Base-by-base conservation (phyloP, 2,113 vertebrate genomes). In the Poeciliopsis prolifica region DNA sequence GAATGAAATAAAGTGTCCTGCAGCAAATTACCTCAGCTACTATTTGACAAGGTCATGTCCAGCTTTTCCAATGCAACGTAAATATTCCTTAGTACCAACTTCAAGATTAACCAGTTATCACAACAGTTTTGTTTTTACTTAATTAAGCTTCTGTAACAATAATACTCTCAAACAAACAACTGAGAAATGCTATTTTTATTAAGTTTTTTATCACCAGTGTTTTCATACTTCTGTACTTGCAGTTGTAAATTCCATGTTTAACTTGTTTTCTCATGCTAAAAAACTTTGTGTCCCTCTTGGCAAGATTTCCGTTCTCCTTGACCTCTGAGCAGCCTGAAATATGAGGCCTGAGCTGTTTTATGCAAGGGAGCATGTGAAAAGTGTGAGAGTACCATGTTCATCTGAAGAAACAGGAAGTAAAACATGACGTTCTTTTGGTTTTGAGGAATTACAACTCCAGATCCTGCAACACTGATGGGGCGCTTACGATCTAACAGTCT, bases 251-350 rank as follows among this genome's bases (percentile, higher is more conserved):
- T 61, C 22, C 11, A 24, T 26, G 14, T n/a, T 48, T 29, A 8
- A 26, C 60, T 69, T 30, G 33, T 33, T 71, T 64, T 70, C 60
- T 22, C 66, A 42, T 66, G 37, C 58, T 40, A 29, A 74, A 37
- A 61, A 48, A 37, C 48, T 77, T 80, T 73, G 19, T 79, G 29
- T 61, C 73, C 26, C 30, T 65, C 62, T 69, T 81, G 72, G 68
- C 54, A 30, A 58, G 48, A 73, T 70, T 66, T 67, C 37, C 42
- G 58, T 73, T 68, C 29, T 76, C 22, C 30, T 14, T 37, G 51
- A 35, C 15, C 37, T 44, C 14, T 7, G 3, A 61, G 67, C 67
- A 31, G 65, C 5, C 54, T 19, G 22, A 3, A 40, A 51, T 22
- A 60, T 40, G 58, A 66, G 24, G 58, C 9, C 17, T 15, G 42